These are phyloP conservation scores for Aproaerema taeniolella DNA, from an alignment of 2,888 invertebrate genomes.

Conservation along the genomic window DNA sequence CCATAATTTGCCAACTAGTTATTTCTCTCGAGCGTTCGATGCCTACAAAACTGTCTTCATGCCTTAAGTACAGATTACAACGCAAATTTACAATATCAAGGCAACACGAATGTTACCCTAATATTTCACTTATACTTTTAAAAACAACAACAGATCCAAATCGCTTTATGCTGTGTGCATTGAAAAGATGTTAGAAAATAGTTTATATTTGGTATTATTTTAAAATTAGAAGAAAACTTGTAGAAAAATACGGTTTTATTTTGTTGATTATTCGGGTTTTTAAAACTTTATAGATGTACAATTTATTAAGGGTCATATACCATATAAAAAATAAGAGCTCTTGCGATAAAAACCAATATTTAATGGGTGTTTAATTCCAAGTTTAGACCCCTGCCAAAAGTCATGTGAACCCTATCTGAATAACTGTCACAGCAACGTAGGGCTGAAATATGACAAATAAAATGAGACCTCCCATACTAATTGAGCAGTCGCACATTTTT, in stretches of 20 bases:
- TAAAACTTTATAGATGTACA: too few species aligned
- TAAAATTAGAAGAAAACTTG: not conserved
- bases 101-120: slow-evolving; percentile 29
- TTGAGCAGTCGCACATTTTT: too few species aligned
- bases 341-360: too few species aligned
- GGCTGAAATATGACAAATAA: too few species aligned
- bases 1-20: slow-evolving; percentile 12
- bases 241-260: not conserved
- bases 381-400: too few species aligned
- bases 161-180: slow-evolving; percentile 15
- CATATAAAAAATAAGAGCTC: too few species aligned
- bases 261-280: slow-evolving; percentile 1
- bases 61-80: slow-evolving; percentile 40
- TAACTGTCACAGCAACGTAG: too few species aligned
- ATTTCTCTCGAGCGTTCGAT: slow-evolving; percentile 17
- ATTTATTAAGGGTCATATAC: too few species aligned
- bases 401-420: too few species aligned
- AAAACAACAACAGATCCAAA: slow-evolving; percentile 24
- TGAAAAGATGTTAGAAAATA: not conserved
- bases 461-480: too few species aligned
- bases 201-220: not conserved
- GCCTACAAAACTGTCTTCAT: slow-evolving; percentile 18
- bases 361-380: too few species aligned
- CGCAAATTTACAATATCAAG: slow-evolving; percentile 33
- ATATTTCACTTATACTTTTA: not conserved